Evolutionary conservation across 2,113 vertebrate species (phyloP).

Genomic region (Chionomys nivalis): DNA sequence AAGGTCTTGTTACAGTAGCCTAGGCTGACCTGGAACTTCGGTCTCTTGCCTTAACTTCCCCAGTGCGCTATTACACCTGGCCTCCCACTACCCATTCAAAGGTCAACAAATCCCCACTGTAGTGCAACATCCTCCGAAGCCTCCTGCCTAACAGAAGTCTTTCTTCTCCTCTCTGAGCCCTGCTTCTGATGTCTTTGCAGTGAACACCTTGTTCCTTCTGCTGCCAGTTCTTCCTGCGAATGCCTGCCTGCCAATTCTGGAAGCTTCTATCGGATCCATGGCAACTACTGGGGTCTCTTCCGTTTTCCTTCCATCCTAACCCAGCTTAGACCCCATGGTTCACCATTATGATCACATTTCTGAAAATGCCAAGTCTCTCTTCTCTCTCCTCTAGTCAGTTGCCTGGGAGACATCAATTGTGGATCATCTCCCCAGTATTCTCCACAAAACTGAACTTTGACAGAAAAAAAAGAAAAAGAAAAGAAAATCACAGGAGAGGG

Average conservation of each 20-base stretch:
- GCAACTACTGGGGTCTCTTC: neutral
- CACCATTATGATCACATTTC: neutral
- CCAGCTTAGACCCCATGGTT: neutral
- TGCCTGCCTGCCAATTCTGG: neutral
- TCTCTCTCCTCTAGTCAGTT: slow-evolving; percentile 3
- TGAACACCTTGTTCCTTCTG: neutral
- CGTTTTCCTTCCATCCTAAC: neutral
- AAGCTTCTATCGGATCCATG: neutral
- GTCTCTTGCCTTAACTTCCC: neutral
- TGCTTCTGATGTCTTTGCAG: neutral
- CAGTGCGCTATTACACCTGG: neutral
- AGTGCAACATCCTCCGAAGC: neutral
- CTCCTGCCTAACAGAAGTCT: neutral
- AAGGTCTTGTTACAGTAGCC: neutral
- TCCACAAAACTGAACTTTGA: neutral
- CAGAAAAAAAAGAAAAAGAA: neutral
- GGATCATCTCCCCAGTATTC: neutral
- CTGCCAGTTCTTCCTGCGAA: neutral
- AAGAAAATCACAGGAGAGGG: neutral
- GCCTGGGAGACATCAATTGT: neutral
- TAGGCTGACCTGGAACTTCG: neutral
- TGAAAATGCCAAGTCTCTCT: neutral
- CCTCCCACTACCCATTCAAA: neutral
- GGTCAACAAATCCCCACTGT: neutral
- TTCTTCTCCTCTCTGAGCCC: too few species aligned